These are phyloP conservation scores for Pomatostomus ruficeps DNA, from an alignment of 2,113 vertebrate species.

Conservation along the genomic window DNA sequence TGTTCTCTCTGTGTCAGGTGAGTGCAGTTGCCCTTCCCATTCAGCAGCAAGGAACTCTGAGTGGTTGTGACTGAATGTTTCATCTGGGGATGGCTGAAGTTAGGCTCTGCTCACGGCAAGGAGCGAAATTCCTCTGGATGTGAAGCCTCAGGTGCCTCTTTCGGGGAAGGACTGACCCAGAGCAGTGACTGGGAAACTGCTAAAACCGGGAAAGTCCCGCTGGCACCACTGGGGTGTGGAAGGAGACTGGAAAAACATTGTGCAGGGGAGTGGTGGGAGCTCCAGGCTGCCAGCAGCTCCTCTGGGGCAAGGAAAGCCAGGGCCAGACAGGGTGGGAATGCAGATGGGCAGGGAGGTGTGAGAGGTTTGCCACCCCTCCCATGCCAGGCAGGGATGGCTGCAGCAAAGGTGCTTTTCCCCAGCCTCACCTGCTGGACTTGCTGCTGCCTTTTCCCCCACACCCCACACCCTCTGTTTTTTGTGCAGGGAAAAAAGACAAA, in stretches of 20 bases:
- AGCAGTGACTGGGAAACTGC: not conserved
- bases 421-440: not conserved
- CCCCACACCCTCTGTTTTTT: not conserved
- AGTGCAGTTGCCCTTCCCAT: not conserved
- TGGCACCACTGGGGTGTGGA: not conserved
- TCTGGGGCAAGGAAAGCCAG: not conserved
- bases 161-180: not conserved
- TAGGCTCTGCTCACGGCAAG: not conserved
- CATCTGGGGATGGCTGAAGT: not conserved
- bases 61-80: not conserved
- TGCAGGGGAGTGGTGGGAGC: not conserved
- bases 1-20: not conserved
- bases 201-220: fast-evolving
- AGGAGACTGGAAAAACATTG: fast-evolving
- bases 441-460: not conserved
- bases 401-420: not conserved
- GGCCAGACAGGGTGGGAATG: not conserved
- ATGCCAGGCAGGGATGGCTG: not conserved
- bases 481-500: not conserved
- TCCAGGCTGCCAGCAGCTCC: not conserved
- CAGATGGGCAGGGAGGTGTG: not conserved
- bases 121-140: not conserved
- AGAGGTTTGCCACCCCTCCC: not conserved
- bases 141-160: not conserved
- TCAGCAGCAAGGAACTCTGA: not conserved